These are phyloP conservation scores for Hydrophis major DNA, from an alignment of 2,797 vertebrate genomes.

Conservation along the genomic window DNA sequence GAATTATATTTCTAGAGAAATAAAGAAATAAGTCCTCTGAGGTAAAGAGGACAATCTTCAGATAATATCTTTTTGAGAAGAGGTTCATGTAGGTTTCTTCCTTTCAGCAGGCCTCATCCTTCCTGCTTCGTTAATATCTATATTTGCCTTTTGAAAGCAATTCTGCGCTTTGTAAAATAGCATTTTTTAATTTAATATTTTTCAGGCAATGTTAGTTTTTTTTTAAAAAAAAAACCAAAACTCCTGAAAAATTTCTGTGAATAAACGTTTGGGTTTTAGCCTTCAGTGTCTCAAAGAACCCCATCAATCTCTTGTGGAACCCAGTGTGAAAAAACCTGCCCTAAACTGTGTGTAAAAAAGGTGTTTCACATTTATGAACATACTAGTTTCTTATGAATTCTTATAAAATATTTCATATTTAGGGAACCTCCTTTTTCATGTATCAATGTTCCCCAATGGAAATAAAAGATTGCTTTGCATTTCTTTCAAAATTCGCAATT, in stretches of 20 bases:
- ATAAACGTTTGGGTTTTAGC: background rate
- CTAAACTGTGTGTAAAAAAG: background rate
- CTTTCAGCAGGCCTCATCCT: slow-evolving; percentile 54
- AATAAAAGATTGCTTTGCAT: background rate
- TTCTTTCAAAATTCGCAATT: slow-evolving; percentile 26
- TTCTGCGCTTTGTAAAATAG: slow-evolving; percentile 15
- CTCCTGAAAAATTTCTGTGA: background rate
- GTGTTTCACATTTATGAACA: slow-evolving; percentile 24
- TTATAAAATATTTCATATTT: background rate
- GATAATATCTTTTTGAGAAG: slow-evolving; percentile 54
- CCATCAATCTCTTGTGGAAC: background rate
- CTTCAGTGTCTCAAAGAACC: background rate
- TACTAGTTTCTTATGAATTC: background rate
- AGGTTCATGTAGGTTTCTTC: slow-evolving; percentile 56
- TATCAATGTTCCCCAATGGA: background rate
- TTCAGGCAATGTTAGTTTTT: background rate
- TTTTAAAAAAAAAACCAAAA: background rate
- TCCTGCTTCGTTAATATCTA: slow-evolving; percentile 71
- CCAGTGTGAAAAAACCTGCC: background rate
- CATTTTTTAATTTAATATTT: background rate
- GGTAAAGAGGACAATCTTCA: slow-evolving; percentile 19
- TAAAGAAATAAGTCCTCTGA: slow-evolving; percentile 29
- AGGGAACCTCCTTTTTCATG: background rate
- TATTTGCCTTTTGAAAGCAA: slow-evolving; percentile 58
- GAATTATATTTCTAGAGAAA: slow-evolving; percentile 46